Evolutionary conservation across 2,888 invertebrate genomes (phyloP), one percentile per base, ranked within the genome.

Genomic region (Metopia argyrocephala): DNA sequence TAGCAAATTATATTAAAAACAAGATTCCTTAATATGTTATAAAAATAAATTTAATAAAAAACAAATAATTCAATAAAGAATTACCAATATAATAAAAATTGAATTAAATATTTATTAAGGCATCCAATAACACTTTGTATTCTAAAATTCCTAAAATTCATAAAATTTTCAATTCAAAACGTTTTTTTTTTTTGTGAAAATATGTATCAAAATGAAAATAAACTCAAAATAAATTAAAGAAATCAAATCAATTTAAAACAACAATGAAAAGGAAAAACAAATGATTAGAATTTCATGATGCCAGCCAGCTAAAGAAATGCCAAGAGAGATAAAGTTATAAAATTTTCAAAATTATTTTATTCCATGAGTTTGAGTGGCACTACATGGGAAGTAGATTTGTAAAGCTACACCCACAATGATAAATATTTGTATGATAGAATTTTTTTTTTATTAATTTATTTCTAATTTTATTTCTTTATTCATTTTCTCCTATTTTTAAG

Each of bases 361-460:
- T 31, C 3, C 31, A 12, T 31, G 50, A 45, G 25, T n/a, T n/a
- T n/a, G n/a, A n/a, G n/a, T n/a, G n/a, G n/a, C n/a, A n/a, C 45
- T 21, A 46, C 57, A 45, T 52, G 28, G 28, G 31, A 18, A 12
- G 31, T n/a, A n/a, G n/a, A n/a, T n/a, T n/a, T n/a, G n/a, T n/a
- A n/a, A n/a, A 31, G 31, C 31, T 61, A 66, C 70, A 82, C 69
- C 69, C 64, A 64, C 62, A 79, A 66, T 85, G 85, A 85, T 83
- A 85, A 87, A 87, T 86, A 86, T 87, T 83, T 85, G 71, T 61
- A 73, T n/a, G n/a, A n/a, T n/a, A n/a, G n/a, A n/a, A n/a, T n/a
- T n/a, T n/a, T n/a, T 71, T 70, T 48, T 65, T 66, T 61, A 52
- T 66, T 71, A 31, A 12, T 7, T 76, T 57, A 21, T 56, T 56